Base-by-base conservation (phyloP, 2,797 vertebrate genomes). In the Sparus aurata region DNA sequence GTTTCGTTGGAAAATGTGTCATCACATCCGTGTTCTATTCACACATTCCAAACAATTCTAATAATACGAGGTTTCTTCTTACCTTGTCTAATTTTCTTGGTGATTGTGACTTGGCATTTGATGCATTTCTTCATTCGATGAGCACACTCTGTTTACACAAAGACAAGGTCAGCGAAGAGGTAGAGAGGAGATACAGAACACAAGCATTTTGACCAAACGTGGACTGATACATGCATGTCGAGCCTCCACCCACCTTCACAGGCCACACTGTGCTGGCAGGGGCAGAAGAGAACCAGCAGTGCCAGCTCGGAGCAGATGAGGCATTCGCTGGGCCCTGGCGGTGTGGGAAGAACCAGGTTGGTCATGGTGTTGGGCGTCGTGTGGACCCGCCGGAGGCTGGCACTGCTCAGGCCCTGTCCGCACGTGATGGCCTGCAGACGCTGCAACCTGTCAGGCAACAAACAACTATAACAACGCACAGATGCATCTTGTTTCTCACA, bases 101-200 rank as follows among this genome's bases (percentile, higher is more conserved):
- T 95, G 93, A 99, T 98, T 22, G 95, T 97, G 90, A 96, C 97
- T 95, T 99, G 98, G 92, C 98, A 99, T 92, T 98, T 97, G 95
- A 99, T 98, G 91, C 98, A 99, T 85, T 98, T 99, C 95, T 99
- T 99, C 98, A 99, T 99, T 77, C 98, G 96, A 90, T 97, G 96
- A 74, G 98, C 97, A 61, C 98, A 99, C 75, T 99, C 98, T 99
- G 93, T 85, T 16, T 0, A 46, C 77, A 85, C 52, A 74, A 72
- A 3, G 23, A 68, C 16, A 20, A 60, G 5, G n/a, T 78, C 68
- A 85, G 50, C 20, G 18, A 12, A 22, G 27, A 54, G 38, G 41
- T 12, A 54, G 18, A 68, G 12, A 50, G 10, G 4, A 57, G 1
- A 63, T 13, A 20, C 1, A 25, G 47, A 20, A 0, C 45, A 4